Evolutionary conservation across 2,113 vertebrate species (phyloP).

Genomic region (Callorhinus ursinus): DNA sequence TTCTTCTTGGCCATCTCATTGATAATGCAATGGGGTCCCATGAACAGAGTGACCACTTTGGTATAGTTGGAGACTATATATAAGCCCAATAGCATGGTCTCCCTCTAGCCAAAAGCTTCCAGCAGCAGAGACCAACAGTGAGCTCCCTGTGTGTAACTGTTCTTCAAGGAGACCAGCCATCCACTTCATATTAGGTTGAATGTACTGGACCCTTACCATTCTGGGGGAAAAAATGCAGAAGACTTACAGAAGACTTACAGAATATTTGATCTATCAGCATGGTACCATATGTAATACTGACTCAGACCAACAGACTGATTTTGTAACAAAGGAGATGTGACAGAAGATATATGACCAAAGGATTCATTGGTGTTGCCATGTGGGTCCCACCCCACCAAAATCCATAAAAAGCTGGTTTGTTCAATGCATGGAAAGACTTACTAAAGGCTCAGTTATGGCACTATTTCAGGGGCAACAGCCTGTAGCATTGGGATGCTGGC

Average conservation of each 20-base stretch:
- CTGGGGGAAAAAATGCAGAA: neutral
- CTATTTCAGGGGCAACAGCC: neutral
- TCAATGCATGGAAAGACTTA: neutral
- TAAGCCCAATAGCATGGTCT: neutral
- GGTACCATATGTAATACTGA: neutral
- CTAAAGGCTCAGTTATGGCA: neutral
- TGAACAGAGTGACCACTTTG: neutral
- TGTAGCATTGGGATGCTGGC: neutral
- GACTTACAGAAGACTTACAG: neutral
- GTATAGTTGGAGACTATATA: neutral
- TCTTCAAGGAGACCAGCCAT: neutral
- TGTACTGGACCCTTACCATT: neutral
- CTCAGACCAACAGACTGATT: neutral
- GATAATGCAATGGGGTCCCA: neutral
- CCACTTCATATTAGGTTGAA: neutral
- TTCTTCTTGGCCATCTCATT: neutral
- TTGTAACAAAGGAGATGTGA: neutral
- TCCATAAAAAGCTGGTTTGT: neutral
- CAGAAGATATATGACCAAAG: neutral
- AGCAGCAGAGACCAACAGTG: neutral
- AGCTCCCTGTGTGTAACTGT: neutral
- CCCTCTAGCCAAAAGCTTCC: neutral
- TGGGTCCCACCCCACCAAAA: neutral
- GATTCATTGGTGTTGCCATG: neutral
- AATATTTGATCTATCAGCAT: neutral